These are phyloP conservation scores for Pocillopora grandis DNA, from an alignment of 92 coral and sea anemone species.

Conservation along the genomic window DNA sequence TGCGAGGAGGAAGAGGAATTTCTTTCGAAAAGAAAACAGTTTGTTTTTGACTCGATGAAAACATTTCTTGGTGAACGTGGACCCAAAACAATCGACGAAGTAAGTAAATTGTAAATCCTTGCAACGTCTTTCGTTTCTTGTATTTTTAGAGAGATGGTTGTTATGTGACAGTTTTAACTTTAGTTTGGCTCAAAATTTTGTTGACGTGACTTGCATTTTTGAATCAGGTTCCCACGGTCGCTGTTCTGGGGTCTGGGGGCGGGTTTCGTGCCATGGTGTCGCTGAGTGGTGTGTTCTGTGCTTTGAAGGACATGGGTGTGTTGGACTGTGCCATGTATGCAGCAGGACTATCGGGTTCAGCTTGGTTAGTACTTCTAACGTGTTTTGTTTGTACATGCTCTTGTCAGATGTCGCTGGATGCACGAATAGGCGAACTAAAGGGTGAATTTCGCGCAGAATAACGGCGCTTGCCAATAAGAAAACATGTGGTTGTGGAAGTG, in stretches of 20 bases:
- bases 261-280: constrained; percentile 94
- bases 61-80: constrained; percentile 61
- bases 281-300: constrained; percentile 77
- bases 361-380: constrained; percentile 58
- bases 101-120: background rate
- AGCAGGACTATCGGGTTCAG: constrained; percentile 91
- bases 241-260: constrained; percentile 94
- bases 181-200: too few species aligned
- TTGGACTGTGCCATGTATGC: constrained; percentile 82
- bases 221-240: constrained; percentile 79
- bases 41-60: constrained; percentile 62
- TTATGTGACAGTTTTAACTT: too few species aligned
- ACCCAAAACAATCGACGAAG: constrained; percentile 74
- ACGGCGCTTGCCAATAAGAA: too few species aligned
- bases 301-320: constrained; percentile 71
- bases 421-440: too few species aligned
- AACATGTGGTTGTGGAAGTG: too few species aligned
- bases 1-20: constrained; percentile 73
- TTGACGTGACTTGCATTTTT: too few species aligned
- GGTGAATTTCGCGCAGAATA: too few species aligned
- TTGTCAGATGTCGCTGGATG: too few species aligned
- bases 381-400: background rate
- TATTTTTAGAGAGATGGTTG: too few species aligned
- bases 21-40: constrained; percentile 53
- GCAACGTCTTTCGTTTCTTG: too few species aligned